phyloP scores from a whole-genome alignment of 35 echinoderm and acorn worm genomes.

The Amphiura filiformis region DNA sequence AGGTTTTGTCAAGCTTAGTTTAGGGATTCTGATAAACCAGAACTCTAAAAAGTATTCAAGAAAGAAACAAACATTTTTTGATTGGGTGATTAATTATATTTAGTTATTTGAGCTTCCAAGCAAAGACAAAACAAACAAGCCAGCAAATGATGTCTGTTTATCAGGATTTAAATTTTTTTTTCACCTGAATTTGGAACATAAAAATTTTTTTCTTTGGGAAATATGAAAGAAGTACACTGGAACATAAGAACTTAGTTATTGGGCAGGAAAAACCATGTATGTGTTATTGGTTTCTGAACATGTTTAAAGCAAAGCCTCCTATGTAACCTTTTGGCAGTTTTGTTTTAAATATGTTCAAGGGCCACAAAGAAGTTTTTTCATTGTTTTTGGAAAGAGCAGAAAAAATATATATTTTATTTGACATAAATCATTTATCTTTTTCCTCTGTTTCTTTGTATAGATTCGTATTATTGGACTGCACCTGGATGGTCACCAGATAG shows the following conservation, averaged over 20 bases:
- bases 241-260: not conserved
- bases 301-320: no score
- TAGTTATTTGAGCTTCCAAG: not conserved
- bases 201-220: no score
- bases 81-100: not conserved
- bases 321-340: not conserved
- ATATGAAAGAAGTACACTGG: not conserved
- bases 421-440: no score
- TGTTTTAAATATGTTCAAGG: no score
- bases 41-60: not conserved
- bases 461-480: constrained; percentile 1
- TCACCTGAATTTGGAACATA: no score
- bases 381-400: not conserved
- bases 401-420: no score
- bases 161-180: no score
- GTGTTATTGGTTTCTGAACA: no score
- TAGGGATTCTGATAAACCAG: not conserved
- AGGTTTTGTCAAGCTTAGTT: not conserved
- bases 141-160: no score
- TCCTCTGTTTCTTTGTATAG: not conserved
- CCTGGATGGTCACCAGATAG: not conserved
- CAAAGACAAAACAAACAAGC: no score
- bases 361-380: not conserved
- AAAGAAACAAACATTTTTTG: not conserved
- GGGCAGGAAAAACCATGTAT: not conserved